These are phyloP conservation scores for Brachionus paranguensis DNA, from an alignment of 1,140 invertebrate species.

Conservation along the genomic window DNA sequence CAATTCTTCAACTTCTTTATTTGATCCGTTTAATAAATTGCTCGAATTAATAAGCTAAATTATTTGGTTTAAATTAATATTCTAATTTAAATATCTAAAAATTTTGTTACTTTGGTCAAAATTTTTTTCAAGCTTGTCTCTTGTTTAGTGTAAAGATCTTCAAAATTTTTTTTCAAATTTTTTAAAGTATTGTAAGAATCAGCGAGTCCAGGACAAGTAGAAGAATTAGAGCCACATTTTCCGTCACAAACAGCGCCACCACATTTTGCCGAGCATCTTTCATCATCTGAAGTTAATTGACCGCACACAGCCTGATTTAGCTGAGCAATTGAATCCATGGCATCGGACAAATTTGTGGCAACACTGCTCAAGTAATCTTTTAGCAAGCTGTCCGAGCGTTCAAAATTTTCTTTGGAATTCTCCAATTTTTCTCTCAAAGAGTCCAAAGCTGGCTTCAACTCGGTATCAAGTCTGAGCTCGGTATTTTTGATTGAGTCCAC, in stretches of 20 bases:
- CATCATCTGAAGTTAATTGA: not conserved
- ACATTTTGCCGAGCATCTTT: slow-evolving; percentile 23
- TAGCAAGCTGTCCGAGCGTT: not conserved
- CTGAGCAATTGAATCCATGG: not conserved
- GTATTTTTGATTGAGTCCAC: not conserved
- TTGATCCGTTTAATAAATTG: slow-evolving; percentile 24
- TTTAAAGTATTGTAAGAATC: not conserved
- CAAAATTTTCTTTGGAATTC: slow-evolving; percentile 24
- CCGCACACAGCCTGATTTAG: slow-evolving; percentile 35
- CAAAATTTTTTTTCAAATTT: slow-evolving; percentile 10
- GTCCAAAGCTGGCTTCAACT: not conserved
- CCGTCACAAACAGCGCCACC: slow-evolving; percentile 33
- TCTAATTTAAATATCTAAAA: not conserved
- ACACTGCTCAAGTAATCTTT: not conserved
- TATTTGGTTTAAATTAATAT: not conserved
- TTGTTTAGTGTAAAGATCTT: not conserved
- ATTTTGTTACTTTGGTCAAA: slow-evolving; percentile 16
- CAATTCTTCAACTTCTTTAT: slow-evolving; percentile 7
- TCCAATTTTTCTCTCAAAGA: slow-evolving; percentile 9
- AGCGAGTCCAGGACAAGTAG: not conserved
- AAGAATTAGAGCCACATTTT: slow-evolving; percentile 21
- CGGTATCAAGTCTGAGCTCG: not conserved
- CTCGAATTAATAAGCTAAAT: slow-evolving; percentile 18
- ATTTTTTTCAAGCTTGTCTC: slow-evolving; percentile 33
- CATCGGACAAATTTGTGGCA: not conserved